Conservation (phyloP, 2,888 invertebrate genomes). For the Scaptomyza flava region DNA sequence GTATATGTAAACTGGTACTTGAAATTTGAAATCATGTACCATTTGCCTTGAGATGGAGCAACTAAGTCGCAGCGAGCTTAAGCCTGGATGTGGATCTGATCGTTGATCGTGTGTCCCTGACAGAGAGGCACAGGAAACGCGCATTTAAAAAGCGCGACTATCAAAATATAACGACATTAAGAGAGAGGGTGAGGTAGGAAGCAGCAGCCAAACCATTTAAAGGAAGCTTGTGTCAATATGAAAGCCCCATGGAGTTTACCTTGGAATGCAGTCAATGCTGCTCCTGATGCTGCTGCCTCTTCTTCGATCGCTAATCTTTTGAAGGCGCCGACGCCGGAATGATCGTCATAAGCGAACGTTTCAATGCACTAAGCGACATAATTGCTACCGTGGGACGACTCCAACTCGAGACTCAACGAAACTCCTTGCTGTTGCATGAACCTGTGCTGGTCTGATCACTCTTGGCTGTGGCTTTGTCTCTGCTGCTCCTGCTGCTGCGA, state of each 20-base stretch:
- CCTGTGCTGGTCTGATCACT: conserved; percentile 23
- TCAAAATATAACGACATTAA: conserved; percentile 78
- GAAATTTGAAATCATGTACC: conserved; percentile 81
- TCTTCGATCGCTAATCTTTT: conserved; percentile 63
- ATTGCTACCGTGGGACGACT: conserved; percentile 75
- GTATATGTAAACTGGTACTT: conserved; percentile 78
- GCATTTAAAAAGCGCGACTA: conserved; percentile 79
- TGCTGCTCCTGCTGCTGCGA: conserved; percentile 25
- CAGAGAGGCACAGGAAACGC: conserved; percentile 71
- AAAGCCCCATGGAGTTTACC: conserved; percentile 56
- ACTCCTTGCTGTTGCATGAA: conserved; percentile 1
- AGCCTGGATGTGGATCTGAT: conserved; percentile 38
- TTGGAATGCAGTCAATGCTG: conserved; percentile 66
- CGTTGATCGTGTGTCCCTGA: conserved; percentile 76
- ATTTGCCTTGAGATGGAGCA: conserved; percentile 71
- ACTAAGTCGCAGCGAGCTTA: conserved; percentile 13
- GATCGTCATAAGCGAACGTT: conserved; percentile 62
- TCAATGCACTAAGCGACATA: conserved; percentile 75
- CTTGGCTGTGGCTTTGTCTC: neutral
- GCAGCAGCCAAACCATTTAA: conserved; percentile 53
- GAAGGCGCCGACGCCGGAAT: conserved; percentile 71
- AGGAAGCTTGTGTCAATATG: conserved; percentile 80
- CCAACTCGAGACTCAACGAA: conserved; percentile 1
- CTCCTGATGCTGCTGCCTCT: conserved; percentile 8
- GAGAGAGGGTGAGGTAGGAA: conserved; percentile 28